Percentiles rank a stretch among this genome's conserved stretches.
These are phyloP conservation scores for Prosapia bicincta DNA, from an alignment of 2,888 invertebrate genomes.

Conservation along the genomic window DNA sequence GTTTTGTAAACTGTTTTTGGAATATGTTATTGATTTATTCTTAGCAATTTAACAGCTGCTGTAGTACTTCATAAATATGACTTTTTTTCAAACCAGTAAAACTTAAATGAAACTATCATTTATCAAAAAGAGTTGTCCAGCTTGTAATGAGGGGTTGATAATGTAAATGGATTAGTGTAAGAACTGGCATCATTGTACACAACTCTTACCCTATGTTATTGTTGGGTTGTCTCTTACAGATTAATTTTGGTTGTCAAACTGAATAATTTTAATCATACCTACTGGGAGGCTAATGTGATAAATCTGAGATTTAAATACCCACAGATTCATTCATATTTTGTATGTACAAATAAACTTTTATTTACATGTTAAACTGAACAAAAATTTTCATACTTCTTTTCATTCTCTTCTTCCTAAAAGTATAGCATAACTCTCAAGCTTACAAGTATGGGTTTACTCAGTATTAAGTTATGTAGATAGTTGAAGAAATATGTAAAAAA, in stretches of 20 bases:
- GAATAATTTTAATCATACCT: background rate
- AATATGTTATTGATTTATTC: background rate
- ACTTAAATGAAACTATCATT: background rate
- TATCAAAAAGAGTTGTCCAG: background rate
- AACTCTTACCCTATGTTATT: background rate
- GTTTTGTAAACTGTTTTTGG: background rate
- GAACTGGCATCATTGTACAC: background rate
- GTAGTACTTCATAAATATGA: background rate
- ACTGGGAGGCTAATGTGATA: too few relatives aligned
- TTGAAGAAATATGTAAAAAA: too few relatives aligned
- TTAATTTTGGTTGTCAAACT: background rate
- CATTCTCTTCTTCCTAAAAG: too few relatives aligned
- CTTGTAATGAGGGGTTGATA: background rate
- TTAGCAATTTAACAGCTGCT: background rate
- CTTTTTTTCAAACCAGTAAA: background rate
- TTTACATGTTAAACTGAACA: too few relatives aligned
- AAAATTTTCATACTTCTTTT: too few relatives aligned
- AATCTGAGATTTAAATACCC: too few relatives aligned
- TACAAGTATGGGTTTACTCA: too few relatives aligned
- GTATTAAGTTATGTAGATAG: too few relatives aligned
- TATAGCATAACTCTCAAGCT: too few relatives aligned
- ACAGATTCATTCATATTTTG: too few relatives aligned
- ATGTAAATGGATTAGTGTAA: background rate
- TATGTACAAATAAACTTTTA: too few relatives aligned
- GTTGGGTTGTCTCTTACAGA: background rate